Base-by-base conservation (phyloP, 2,113 vertebrate species). In the Poicephalus meyeri region DNA sequence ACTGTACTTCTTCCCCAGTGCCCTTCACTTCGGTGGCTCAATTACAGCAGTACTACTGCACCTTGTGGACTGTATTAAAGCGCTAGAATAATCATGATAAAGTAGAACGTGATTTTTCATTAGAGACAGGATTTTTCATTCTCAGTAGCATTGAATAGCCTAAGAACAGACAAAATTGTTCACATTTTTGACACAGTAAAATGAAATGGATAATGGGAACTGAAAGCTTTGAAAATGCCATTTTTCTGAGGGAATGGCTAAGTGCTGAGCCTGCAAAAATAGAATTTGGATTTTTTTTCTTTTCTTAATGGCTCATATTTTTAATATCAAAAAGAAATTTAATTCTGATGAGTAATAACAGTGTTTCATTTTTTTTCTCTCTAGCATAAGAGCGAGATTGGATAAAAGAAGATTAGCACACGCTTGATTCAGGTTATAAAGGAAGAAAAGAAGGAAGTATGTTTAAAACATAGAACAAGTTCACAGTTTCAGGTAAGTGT, bases 21-120 rank as follows among this genome's bases (percentile, higher is more conserved):
- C 20, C 3, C 23, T 77, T 71, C 0, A 0, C 53, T 79, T 89
- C 0, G 0, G 5, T 53, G 52, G 20, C 13, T 80, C 86, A 86
- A 90, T 83, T 88, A 11, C 55, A 74, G 16, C 53, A 70, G 29
- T 29, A 58, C 20, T 71, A 21, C 21, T 25, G 33, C 61, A 90
- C 18, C 33, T 19, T 0, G 6, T 64, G 72, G 56, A 55, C 47
- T n/a, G 8, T 47, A n/a, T 68, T 88, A 78, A 91, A 86, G 44
- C 68, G 23, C 28, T 52, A 28, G 50, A 80, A 80, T 50, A 64
- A 70, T 49, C 41, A 56, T n/a, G 64, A 83, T 70, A 88, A 91
- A 95, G 52, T 37, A 88, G 72, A 94, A 90, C 52, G 74, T 42
- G 61, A 41, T 68, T 91, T 80, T 83, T 78, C 39, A 68, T 91